Evolutionary conservation across 2,888 invertebrate species (phyloP).

Genomic region (Laothoe populi): DNA sequence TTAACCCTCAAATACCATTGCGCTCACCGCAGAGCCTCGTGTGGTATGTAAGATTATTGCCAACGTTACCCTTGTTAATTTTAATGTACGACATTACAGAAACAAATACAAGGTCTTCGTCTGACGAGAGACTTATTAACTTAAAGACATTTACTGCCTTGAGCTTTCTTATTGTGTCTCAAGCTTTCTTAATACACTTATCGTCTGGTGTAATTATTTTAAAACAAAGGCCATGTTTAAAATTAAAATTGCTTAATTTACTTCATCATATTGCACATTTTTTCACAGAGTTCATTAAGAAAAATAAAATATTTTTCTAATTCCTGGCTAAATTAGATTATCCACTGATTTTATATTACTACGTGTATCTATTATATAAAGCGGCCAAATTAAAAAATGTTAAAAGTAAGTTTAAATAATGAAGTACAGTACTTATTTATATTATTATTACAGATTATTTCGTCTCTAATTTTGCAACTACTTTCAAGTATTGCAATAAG

Average conservation of each 20-base stretch:
- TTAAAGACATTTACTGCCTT: conserved; percentile 49
- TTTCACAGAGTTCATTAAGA: too few species aligned
- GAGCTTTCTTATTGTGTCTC: conserved; percentile 19
- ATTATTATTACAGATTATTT: too few species aligned
- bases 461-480: too few species aligned
- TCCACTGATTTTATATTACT: too few species aligned
- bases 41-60: conserved; percentile 77
- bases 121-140: conserved; percentile 55
- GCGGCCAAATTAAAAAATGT: too few species aligned
- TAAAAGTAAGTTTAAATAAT: too few species aligned
- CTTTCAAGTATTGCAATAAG: too few species aligned
- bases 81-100: conserved; percentile 76
- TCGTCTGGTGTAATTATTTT: not conserved
- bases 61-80: conserved; percentile 76
- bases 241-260: not conserved
- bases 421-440: too few species aligned
- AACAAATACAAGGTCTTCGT: conserved; percentile 66
- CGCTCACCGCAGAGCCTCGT: conserved; percentile 60
- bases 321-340: too few species aligned
- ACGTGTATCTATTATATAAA: too few species aligned
- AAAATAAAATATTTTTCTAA: too few species aligned
- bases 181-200: not conserved
- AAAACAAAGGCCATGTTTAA: not conserved
- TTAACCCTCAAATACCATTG: conserved; percentile 81
- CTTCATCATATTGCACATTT: too few species aligned